Base-by-base conservation (phyloP, 2,888 invertebrate species). In the Calameuta idolon region DNA sequence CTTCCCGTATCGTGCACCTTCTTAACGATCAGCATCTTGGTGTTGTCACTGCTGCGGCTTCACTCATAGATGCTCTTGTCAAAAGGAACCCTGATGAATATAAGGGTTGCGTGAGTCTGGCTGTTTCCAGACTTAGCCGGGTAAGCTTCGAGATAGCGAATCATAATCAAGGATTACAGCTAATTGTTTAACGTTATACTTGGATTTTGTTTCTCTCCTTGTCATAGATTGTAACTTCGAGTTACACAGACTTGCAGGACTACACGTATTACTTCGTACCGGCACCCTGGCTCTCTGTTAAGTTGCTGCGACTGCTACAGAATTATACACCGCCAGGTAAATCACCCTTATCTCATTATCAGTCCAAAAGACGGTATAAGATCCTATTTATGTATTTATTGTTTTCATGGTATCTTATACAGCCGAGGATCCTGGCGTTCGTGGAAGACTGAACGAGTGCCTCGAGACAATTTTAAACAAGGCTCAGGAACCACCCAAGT, bases 211-310 rank as follows among this genome's bases (percentile, higher is more conserved):
- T 74, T 77, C 33, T 79, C 74, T 80, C 80, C 76, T 81, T 80
- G 78, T 92, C 93, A 77, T 91, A 96, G 95, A 99, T 99, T 93
- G 99, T 99, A 11, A 99, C 99, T 77, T 97, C 99, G 75, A 99
- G 98, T 89, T 99, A 99, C 90, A 99, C 99, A 85, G 99, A 99
- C 93, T 94, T 99, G 83, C 99, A 99, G 93, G 99, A 99, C 93
- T 99, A 99, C 92, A 99, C 99, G 4, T 99, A 99, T 92, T 99
- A 99, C 92, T 99, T 99, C 94, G 99, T 99, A 81, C 99, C 99
- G 85, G 99, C 99, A n/a, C 99, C 99, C 30, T 99, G 99, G 99
- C 94, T 99, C 68, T 99, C 99, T 79, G 99, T 99, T 31, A 99
- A 99, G 92, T 93, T 99, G 79, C 93, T 99, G 82, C 95, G 99